A percentile compares a stretch with the other conserved stretches of the same genome.
Conservation (phyloP, 2,797 vertebrate species). For the Morus bassanus region DNA sequence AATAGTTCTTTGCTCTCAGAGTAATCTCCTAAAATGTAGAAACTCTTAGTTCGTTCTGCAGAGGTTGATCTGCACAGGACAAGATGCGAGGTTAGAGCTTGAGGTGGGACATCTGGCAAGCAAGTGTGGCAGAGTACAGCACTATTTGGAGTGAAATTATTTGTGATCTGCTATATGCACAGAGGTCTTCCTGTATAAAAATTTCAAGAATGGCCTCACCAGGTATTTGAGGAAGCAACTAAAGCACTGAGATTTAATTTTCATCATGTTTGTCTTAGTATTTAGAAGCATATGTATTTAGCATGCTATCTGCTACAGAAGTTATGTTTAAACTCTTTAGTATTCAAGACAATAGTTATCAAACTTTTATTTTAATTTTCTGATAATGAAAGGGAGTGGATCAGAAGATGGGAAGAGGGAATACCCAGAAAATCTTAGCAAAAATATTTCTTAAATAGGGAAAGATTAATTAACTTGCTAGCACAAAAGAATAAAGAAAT, state of each 20-base stretch:
- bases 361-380: neutral
- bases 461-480: neutral
- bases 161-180: neutral
- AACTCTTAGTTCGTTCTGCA: neutral
- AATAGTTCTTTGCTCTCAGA: neutral
- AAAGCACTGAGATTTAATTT: neutral
- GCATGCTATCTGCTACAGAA: neutral
- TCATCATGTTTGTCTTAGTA: rapidly evolving
- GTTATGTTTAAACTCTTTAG: neutral
- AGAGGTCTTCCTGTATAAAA: neutral
- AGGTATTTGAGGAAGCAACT: neutral
- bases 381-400: neutral
- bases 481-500: neutral
- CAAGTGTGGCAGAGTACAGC: neutral
- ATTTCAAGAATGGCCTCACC: neutral
- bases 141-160: neutral
- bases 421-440: neutral
- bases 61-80: neutral
- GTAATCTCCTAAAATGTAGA: neutral
- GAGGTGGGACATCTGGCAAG: neutral
- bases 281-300: neutral
- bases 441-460: neutral
- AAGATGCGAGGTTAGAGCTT: neutral
- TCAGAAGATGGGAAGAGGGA: neutral
- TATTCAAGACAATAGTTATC: neutral